Evolutionary conservation across 2,888 invertebrate species (phyloP), one percentile per base, ranked within the genome.

Genomic region (Chelonus formosanus): DNA sequence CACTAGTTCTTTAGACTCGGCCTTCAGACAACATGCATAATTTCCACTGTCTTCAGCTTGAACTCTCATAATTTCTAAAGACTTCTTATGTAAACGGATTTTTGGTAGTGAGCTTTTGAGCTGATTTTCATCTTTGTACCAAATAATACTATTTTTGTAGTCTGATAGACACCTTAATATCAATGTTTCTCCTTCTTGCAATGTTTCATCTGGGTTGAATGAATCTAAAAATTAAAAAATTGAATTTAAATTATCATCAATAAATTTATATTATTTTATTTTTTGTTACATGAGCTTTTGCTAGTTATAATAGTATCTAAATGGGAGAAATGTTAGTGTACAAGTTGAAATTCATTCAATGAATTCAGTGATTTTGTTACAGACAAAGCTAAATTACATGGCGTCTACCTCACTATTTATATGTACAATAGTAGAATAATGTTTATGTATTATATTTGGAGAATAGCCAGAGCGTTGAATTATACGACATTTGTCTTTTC

Each of bases 71-170:
- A 84, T 76, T 59, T 72, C 79, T n/a, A 84, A 50, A 4, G 71
- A 72, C 45, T 81, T 81, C 47, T 75, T 78, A 47, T 71, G 74
- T 20, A 75, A 53, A 0, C 80, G 76, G 65, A 81, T 68, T 45
- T 77, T 76, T 34, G 75, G 53, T 20, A 70, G 53, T n/a, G 63
- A 47, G 3, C 74, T 69, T 0, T 48, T 67, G 32, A 81, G 71
- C 4, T 70, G 44, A 3, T 73, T 71, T 55, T 75, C 75, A 56
- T 80, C 74, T 69, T 78, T 81, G 75, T 78, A 82, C 84, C 84
- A 84, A 1, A 69, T 71, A 4, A 76, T 73, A 34, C 76, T 71
- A 4, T 64, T 71, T 5, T 74, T 69, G n/a, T 71, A 63, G 4
- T 63, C 60, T 5, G 73, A 72, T 5, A 68, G 57, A 66, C 84